Conservation (phyloP, 2,113 vertebrate species). For the Perccottus glenii region DNA sequence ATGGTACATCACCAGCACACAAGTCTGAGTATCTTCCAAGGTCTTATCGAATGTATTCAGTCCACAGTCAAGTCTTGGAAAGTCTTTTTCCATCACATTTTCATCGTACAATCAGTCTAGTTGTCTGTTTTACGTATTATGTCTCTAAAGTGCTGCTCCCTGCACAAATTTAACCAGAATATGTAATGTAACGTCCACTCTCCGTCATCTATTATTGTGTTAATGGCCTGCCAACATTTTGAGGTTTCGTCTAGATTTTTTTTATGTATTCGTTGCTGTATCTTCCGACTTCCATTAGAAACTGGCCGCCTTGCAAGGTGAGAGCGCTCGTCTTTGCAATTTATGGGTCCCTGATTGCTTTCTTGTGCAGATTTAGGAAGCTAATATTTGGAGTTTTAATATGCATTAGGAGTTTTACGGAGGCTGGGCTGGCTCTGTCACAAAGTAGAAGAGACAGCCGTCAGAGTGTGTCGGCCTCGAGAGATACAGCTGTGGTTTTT, state of each 20-base stretch:
- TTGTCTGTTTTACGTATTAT: conserved; percentile 17
- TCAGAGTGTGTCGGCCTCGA: not conserved
- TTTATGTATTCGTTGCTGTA: conserved; percentile 20
- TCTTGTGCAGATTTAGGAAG: conserved; percentile 37
- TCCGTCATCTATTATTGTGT: conserved; percentile 31
- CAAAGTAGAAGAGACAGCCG: not conserved
- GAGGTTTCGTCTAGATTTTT: conserved; percentile 11
- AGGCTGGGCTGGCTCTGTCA: not conserved
- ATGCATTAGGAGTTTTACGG: conserved; percentile 22
- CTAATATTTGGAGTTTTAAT: conserved; percentile 60
- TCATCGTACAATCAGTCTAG: conserved; percentile 16
- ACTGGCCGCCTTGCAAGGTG: conserved; percentile 36
- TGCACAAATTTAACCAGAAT: conserved; percentile 15
- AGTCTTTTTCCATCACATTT: conserved; percentile 13
- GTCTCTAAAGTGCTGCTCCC: not conserved
- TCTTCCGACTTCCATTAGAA: conserved; percentile 36
- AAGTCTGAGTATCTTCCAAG: conserved; percentile 27
- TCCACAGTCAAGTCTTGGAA: conserved; percentile 5
- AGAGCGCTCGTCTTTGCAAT: conserved; percentile 45
- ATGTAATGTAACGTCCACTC: conserved; percentile 10
- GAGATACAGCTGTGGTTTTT: not conserved
- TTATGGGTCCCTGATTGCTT: conserved; percentile 41
- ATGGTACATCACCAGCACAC: conserved; percentile 26
- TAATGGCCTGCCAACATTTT: conserved; percentile 41
- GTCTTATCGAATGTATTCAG: conserved; percentile 4